Percentiles rank a stretch among this genome's conserved stretches.
These are phyloP conservation scores for Cricetomys ansorgei DNA, from an alignment of 2,113 vertebrate genomes.

Conservation along the genomic window DNA sequence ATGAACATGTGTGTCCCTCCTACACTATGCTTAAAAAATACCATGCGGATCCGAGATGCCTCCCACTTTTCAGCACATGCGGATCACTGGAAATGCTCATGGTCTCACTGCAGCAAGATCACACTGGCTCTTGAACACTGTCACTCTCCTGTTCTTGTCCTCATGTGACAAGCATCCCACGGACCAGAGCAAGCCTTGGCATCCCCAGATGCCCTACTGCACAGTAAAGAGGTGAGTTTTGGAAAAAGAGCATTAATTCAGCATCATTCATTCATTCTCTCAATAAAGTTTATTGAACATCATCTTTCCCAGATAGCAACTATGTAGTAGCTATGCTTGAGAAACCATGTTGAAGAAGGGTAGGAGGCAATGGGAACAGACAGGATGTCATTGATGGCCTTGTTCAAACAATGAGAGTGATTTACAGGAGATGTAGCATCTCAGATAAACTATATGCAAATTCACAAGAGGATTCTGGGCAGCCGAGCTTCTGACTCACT, in stretches of 20 bases:
- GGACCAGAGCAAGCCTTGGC: neutral
- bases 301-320: neutral
- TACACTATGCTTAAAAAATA: slow-evolving; percentile 1
- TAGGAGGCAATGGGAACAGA: neutral
- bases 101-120: neutral
- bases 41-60: neutral
- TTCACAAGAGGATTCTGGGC: neutral
- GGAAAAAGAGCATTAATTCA: neutral
- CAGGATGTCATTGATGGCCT: neutral
- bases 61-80: neutral
- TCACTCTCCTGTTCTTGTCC: neutral
- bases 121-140: neutral
- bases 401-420: neutral
- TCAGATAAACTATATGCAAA: neutral
- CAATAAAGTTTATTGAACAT: neutral
- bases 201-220: neutral
- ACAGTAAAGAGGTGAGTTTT: neutral
- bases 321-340: neutral
- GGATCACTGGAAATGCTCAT: neutral
- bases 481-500: neutral
- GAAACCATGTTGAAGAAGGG: neutral
- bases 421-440: neutral
- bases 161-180: neutral
- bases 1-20: neutral
- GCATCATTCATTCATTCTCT: neutral